Evolutionary conservation across 2,113 vertebrate genomes (phyloP).

Genomic region (Fregetta grallaria): DNA sequence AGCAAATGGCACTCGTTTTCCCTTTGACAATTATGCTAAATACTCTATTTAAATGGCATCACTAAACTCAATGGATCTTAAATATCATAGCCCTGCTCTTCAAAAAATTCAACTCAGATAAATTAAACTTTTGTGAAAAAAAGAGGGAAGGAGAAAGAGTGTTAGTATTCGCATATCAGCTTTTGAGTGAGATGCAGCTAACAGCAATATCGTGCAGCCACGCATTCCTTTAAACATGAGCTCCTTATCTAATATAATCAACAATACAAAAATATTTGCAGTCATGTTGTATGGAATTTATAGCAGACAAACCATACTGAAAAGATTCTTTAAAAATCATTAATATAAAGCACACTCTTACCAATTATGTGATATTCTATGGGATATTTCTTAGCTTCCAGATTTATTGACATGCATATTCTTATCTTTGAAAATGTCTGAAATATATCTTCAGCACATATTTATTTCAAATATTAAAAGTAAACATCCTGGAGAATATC

Average conservation of each 20-base stretch:
- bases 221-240: accelerated
- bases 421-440: neutral
- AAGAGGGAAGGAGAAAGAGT: neutral
- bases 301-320: neutral
- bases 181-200: neutral
- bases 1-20: neutral
- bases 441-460: neutral
- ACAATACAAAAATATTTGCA: neutral
- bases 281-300: neutral
- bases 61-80: neutral
- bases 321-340: neutral
- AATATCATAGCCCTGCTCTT: neutral
- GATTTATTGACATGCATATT: neutral
- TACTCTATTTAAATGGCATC: neutral
- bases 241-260: constrained; percentile 11
- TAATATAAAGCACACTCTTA: neutral
- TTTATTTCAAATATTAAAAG: constrained; percentile 36
- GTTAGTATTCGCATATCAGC: neutral
- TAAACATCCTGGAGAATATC: neutral
- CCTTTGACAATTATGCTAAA: neutral
- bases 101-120: neutral
- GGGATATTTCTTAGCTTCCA: neutral
- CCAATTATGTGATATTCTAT: neutral
- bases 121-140: neutral
- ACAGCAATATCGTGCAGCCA: neutral